A percentile compares a stretch with the other conserved stretches of the same genome.
Conservation (phyloP, 2,113 vertebrate genomes). For the Leucopsar rothschildi region DNA sequence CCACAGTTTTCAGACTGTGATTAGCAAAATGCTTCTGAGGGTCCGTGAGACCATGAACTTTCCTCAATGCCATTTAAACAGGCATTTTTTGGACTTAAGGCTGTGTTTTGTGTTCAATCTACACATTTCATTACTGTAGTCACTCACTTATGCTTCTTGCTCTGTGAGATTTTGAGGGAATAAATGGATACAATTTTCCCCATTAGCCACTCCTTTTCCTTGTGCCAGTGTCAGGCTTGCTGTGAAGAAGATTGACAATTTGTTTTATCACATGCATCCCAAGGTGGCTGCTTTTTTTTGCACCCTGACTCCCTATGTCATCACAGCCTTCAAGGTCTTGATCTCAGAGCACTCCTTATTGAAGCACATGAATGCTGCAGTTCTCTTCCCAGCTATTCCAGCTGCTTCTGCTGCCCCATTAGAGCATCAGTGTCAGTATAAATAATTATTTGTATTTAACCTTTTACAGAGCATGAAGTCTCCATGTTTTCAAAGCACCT, state of each 20-base stretch:
- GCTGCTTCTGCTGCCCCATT: not conserved
- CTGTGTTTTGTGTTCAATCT: not conserved
- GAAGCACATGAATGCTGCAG: not conserved
- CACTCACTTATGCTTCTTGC: not conserved
- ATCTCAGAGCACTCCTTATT: not conserved
- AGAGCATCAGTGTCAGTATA: not conserved
- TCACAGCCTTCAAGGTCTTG: not conserved
- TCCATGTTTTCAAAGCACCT: not conserved
- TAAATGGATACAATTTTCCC: not conserved
- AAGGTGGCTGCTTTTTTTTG: not conserved
- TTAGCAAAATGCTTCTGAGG: not conserved
- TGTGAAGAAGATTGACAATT: not conserved
- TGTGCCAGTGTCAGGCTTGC: not conserved
- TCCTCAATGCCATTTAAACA: not conserved
- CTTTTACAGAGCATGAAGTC: not conserved
- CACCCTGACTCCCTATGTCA: not conserved
- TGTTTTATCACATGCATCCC: not conserved
- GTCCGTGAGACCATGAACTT: not conserved
- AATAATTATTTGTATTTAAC: conserved; percentile 25
- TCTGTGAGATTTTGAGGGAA: not conserved
- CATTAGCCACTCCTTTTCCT: not conserved
- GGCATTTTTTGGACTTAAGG: not conserved
- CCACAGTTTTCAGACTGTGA: not conserved
- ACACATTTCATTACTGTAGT: not conserved
- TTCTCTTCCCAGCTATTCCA: not conserved